Percentiles rank a stretch among this genome's conserved stretches.
These are phyloP conservation scores for Leptothorax acervorum DNA, from an alignment of 2,888 invertebrate genomes.

Conservation along the genomic window DNA sequence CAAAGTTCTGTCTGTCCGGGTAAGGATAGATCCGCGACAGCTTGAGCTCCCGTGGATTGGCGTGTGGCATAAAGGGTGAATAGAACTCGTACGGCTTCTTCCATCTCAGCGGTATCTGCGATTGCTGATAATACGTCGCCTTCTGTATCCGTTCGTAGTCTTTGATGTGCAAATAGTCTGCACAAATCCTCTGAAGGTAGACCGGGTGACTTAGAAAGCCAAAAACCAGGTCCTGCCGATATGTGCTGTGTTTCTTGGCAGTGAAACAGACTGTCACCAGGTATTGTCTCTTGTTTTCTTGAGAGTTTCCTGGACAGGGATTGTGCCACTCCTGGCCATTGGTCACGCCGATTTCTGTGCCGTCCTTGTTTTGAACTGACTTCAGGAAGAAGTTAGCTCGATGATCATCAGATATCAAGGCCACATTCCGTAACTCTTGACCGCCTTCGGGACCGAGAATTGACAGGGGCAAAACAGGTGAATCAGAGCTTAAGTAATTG, in stretches of 20 bases:
- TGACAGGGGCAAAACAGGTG: neutral
- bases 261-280: slow-evolving; percentile 53
- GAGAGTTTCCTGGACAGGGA: neutral
- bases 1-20: slow-evolving; percentile 89
- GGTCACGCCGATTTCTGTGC: slow-evolving; percentile 63
- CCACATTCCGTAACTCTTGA: slow-evolving; percentile 75
- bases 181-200: slow-evolving; percentile 90
- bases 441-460: slow-evolving; percentile 60
- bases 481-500: neutral
- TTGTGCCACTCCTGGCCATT: slow-evolving; percentile 76
- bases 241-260: slow-evolving; percentile 88
- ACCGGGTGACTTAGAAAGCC: slow-evolving; percentile 90
- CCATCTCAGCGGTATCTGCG: slow-evolving; percentile 89
- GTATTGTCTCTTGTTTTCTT: slow-evolving; percentile 34
- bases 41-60: slow-evolving; percentile 83
- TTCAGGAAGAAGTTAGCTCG: slow-evolving; percentile 76
- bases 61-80: slow-evolving; percentile 87
- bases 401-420: slow-evolving; percentile 75
- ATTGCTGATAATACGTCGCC: slow-evolving; percentile 88
- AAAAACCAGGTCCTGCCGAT: slow-evolving; percentile 92
- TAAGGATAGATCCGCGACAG: slow-evolving; percentile 87
- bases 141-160: slow-evolving; percentile 89
- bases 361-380: slow-evolving; percentile 63
- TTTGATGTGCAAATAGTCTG: slow-evolving; percentile 91
- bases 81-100: slow-evolving; percentile 85